Conservation (phyloP, 1,140 invertebrate genomes). For the Oryzaephilus surinamensis region DNA sequence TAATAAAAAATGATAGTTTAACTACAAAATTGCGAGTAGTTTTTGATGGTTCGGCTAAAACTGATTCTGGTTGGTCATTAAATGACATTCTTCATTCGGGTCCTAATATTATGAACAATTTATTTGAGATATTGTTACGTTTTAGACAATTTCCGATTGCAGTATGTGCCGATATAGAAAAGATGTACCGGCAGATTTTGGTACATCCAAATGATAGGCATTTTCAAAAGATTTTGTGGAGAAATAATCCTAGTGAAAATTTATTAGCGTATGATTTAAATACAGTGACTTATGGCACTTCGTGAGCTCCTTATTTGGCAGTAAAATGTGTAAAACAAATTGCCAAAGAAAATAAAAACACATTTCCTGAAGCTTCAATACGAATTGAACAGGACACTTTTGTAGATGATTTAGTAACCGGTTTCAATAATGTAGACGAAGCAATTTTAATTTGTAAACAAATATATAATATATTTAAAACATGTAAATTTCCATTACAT, state of each 20-base stretch:
- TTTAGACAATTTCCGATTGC: constrained; percentile 33
- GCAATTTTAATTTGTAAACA: no score
- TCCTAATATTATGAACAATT: constrained; percentile 28
- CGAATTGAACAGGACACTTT: no score
- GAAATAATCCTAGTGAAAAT: constrained; percentile 4
- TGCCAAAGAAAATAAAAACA: constrained; percentile 11
- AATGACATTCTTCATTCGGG: constrained; percentile 31
- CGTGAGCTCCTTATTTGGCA: neutral
- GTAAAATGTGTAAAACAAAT: neutral
- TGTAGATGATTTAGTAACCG: no score
- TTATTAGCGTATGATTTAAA: neutral
- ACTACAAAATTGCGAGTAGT: constrained; percentile 28
- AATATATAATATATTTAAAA: no score
- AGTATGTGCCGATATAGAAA: constrained; percentile 32
- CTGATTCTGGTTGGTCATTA: constrained; percentile 16
- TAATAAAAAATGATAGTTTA: constrained; percentile 23
- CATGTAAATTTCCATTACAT: no score
- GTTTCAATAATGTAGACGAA: no score
- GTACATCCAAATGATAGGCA: constrained; percentile 28
- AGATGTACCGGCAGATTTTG: constrained; percentile 37
- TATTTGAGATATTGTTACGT: constrained; percentile 32
- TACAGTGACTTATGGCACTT: constrained; percentile 28
- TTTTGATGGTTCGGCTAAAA: constrained; percentile 23
- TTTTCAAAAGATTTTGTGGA: constrained; percentile 38
- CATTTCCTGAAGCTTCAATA: constrained; percentile 20